Evolutionary conservation across 2,888 invertebrate genomes (phyloP), one percentile per base, ranked within the genome.

Genomic region (Ditula angustiorana): DNA sequence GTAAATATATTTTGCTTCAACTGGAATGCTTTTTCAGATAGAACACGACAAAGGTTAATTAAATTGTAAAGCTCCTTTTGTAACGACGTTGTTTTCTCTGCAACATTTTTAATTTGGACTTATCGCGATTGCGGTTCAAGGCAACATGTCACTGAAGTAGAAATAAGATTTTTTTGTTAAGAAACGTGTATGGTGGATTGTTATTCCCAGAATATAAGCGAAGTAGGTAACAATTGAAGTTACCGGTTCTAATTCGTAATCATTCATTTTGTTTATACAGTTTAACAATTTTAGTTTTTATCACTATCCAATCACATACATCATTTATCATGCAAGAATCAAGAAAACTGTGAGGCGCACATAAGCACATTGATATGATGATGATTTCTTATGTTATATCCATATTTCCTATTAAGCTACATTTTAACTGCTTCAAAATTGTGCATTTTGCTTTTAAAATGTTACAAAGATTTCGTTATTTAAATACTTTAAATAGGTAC

Each of bases 241-340:
- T n/a, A n/a, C n/a, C n/a, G n/a, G 41, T 8, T 41, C 5, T 19
- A 41, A 19, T 44, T 44, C 19, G n/a, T 10, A 49, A 28, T 16
- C 16, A 62, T 35, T 50, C 16, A 44, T 52, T 63, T 57, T 52
- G 50, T 24, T 21, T 30, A 23, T 21, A 52, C 19, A 57, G 44
- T 44, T 41, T 24, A 8, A 5, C 24, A 35, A 30, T 30, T 50
- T 23, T 21, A 23, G 4, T 44, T 33, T 33, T 50, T 58, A 57
- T 63, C 55, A 56, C 62, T 62, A 64, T 55, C 46, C 11, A 47
- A 49, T 61, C 47, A 53, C 47, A 60, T 47, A 64, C 21, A 60
- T 26, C n/a, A 46, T 26, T 33, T 46, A 19, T 53, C 19, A 37
- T 52, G 58, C 41, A 16, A 63, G 24, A 30, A 52, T 63, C 46